These are phyloP conservation scores for Capitella teleta DNA, from an alignment of 1,140 invertebrate genomes.

Conservation along the genomic window DNA sequence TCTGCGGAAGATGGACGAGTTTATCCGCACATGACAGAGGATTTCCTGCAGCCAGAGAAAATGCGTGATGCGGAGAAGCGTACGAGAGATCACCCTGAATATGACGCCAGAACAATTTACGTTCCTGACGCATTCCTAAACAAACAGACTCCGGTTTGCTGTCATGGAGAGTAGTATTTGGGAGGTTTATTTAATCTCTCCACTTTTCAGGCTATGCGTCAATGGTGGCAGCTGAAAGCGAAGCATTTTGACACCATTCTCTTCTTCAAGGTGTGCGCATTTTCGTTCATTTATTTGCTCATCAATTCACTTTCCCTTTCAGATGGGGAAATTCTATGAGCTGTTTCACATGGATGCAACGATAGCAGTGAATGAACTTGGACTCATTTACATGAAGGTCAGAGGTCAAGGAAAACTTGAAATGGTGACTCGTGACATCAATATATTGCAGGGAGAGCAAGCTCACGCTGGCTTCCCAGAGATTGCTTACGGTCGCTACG, in stretches of 20 bases:
- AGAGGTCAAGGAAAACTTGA: background rate
- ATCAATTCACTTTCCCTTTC: slow-evolving; percentile 6
- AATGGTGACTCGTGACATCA: background rate
- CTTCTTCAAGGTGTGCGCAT: slow-evolving; percentile 77
- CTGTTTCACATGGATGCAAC: slow-evolving; percentile 98
- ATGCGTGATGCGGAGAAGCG: slow-evolving; percentile 58
- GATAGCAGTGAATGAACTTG: slow-evolving; percentile 76
- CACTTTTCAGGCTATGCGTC: slow-evolving; percentile 64
- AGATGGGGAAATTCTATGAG: slow-evolving; percentile 97
- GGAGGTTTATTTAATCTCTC: background rate
- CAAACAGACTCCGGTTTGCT: slow-evolving; percentile 60
- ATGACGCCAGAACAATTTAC: slow-evolving; percentile 74
- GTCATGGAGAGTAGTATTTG: background rate
- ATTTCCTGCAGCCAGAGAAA: slow-evolving; percentile 72
- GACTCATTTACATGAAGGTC: slow-evolving; percentile 89
- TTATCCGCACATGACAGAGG: slow-evolving; percentile 54
- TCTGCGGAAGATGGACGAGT: slow-evolving; percentile 27
- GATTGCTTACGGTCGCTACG: slow-evolving; percentile 78
- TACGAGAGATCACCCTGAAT: slow-evolving; percentile 56
- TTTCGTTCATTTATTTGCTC: background rate
- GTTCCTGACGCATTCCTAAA: slow-evolving; percentile 70
- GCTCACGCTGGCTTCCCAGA: slow-evolving; percentile 96
- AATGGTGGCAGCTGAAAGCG: slow-evolving; percentile 95
- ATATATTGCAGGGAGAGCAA: slow-evolving; percentile 63
- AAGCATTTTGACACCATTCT: slow-evolving; percentile 81